Evolutionary conservation across 2,888 invertebrate species (phyloP).

Genomic region (Timema cristinae): DNA sequence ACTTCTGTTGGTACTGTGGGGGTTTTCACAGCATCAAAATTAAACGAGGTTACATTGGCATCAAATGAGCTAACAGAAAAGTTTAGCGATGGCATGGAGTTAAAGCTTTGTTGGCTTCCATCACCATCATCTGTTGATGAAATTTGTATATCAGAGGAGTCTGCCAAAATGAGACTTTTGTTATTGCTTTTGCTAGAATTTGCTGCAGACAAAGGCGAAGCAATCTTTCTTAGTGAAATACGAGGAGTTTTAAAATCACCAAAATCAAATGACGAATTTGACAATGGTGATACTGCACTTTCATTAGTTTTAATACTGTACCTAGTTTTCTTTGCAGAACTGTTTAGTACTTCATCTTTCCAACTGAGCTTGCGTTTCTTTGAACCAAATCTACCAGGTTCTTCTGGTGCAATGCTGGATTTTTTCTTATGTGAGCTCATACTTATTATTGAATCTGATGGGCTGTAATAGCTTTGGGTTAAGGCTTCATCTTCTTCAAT

Average conservation of each 20-base stretch:
- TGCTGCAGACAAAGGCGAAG: no score
- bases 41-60: slow-evolving; percentile 21
- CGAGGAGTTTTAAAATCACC: no score
- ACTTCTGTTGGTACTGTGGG: slow-evolving; percentile 21
- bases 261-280: background rate
- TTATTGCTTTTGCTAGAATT: background rate
- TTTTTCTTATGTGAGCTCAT: no score
- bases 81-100: no score
- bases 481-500: background rate
- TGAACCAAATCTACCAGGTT: no score
- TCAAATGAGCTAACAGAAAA: slow-evolving; percentile 11
- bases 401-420: no score
- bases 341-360: background rate
- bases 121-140: background rate
- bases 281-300: background rate
- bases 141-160: background rate
- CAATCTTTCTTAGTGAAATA: no score
- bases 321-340: background rate
- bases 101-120: background rate
- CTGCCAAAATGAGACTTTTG: background rate
- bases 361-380: background rate
- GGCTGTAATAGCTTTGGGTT: no score
- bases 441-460: no score
- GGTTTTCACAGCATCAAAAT: slow-evolving; percentile 26
- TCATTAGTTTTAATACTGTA: slow-evolving; percentile 12